Base-by-base conservation (phyloP, 2,797 vertebrate species). In the Xenops minutus region DNA sequence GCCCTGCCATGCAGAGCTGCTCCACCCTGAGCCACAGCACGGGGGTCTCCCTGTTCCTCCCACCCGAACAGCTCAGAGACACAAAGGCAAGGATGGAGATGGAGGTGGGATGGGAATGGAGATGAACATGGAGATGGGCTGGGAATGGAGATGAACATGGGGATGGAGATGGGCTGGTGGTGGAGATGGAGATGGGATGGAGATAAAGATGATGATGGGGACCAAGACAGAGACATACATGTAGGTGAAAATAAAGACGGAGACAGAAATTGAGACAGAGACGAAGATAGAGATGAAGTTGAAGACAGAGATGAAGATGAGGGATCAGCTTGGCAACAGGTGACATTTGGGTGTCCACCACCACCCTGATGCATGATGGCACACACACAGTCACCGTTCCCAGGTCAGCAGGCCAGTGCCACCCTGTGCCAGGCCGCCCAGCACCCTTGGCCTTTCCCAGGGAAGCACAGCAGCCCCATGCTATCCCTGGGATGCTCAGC, bases 31-130 rank as follows among this genome's bases (percentile, higher is more conserved):
- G 48, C 23, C 48, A 49, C 48, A 49, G 48, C 48, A 24, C 48
- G 13, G 37, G n/a, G 4, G 4, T 5, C 24, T 9, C 29, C 48
- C 24, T 0, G 0, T 16, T 20, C 49, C 49, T 30, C 29, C 55
- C 30, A 7, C 20, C 1, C 9, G 61, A 20, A 30, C 39, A 24
- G 20, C 55, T 24, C 22, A 10, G 55, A 58, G 14, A 58, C 55
- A 58, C 55, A 58, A 58, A 58, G n/a, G 16, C 22, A 16, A 16
- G 55, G n/a, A 23, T 56, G 55, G 30, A n/a, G 23, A 18, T 30
- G 29, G 49, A 49, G 22, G 12, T 48, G 46, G 48, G 48, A 49
- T 49, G 26, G 26, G 14, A 9, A 49, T 27, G 48, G 48, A 23
- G 46, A 24, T 48, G 46, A 21, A 21, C 43, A 27, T 27, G 49